Percentiles rank a stretch among this genome's conserved stretches.
phyloP scores from a whole-genome alignment of 92 coral and sea anemone genomes.

The Umimayanthus chanpuru region DNA sequence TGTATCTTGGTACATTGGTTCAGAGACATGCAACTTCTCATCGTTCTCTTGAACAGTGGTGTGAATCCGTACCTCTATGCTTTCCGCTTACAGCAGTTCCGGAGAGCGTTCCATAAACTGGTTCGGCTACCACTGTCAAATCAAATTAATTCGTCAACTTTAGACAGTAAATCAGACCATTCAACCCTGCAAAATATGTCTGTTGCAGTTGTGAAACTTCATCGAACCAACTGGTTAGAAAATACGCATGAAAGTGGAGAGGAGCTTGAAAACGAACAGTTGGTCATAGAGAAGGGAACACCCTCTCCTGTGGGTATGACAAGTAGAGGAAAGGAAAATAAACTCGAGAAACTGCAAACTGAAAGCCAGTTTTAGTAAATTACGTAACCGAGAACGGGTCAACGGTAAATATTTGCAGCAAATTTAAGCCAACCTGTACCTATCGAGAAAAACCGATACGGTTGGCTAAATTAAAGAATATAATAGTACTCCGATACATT shows the following conservation, averaged over 20 bases:
- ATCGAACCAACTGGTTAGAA: neutral
- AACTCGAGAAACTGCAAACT: too few relatives aligned
- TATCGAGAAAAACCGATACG: too few relatives aligned
- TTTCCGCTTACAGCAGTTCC: conserved; percentile 68
- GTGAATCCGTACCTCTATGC: conserved; percentile 75
- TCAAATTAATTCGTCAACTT: neutral
- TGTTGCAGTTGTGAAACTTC: neutral
- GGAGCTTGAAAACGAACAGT: too few relatives aligned
- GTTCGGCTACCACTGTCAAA: neutral
- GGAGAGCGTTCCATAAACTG: conserved; percentile 40
- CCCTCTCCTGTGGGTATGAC: too few relatives aligned
- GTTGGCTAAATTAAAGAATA: too few relatives aligned
- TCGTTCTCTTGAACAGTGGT: conserved; percentile 64
- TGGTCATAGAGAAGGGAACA: too few relatives aligned
- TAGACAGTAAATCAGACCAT: neutral
- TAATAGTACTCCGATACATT: too few relatives aligned
- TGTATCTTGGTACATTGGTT: conserved; percentile 75
- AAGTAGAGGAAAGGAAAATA: too few relatives aligned
- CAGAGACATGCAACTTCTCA: conserved; percentile 74
- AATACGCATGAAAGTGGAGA: neutral
- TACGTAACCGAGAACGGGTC: too few relatives aligned
- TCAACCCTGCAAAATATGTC: neutral
- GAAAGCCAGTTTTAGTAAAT: too few relatives aligned
- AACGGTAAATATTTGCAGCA: too few relatives aligned
- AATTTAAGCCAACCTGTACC: too few relatives aligned